Conservation (phyloP, 1,140 invertebrate species). For the Penaeus indicus region DNA sequence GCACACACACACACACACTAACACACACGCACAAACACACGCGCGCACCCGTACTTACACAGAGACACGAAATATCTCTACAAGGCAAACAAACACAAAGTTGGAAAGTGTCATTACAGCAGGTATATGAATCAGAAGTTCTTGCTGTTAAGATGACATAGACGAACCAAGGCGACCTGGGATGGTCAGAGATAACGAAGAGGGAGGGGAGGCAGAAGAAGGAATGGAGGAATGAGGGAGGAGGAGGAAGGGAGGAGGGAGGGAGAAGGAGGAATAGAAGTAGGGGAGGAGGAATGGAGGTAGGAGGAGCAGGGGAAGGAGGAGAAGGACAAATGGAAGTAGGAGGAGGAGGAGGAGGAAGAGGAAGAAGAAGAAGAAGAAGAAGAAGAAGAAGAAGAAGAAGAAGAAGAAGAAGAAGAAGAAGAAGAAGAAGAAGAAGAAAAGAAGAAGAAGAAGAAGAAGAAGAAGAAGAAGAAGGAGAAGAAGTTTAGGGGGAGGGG, state of each 20-base stretch:
- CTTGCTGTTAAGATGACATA: too few relatives aligned
- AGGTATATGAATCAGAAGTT: not conserved
- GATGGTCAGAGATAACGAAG: not conserved
- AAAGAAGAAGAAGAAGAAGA: too few relatives aligned
- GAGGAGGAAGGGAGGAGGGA: not conserved
- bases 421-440: not conserved
- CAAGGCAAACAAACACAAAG: too few relatives aligned
- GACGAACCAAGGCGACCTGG: not conserved
- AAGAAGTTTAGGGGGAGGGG: too few relatives aligned
- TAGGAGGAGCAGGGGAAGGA: not conserved
- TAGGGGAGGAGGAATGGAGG: not conserved
- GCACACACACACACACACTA: too few relatives aligned
- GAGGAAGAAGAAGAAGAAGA: too few relatives aligned
- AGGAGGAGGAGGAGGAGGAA: not conserved
- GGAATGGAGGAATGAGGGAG: not conserved
- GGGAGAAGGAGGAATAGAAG: not conserved
- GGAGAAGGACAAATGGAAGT: not conserved
- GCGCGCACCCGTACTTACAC: too few relatives aligned
- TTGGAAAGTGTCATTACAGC: not conserved
- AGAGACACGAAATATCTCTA: too few relatives aligned
- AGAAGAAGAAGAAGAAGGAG: too few relatives aligned
- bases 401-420: not conserved
- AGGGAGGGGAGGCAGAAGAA: not conserved
- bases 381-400: not conserved
- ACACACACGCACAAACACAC: too few relatives aligned